Conservation (phyloP, 2,113 vertebrate genomes). For the Syngnathoides biaculeatus region DNA sequence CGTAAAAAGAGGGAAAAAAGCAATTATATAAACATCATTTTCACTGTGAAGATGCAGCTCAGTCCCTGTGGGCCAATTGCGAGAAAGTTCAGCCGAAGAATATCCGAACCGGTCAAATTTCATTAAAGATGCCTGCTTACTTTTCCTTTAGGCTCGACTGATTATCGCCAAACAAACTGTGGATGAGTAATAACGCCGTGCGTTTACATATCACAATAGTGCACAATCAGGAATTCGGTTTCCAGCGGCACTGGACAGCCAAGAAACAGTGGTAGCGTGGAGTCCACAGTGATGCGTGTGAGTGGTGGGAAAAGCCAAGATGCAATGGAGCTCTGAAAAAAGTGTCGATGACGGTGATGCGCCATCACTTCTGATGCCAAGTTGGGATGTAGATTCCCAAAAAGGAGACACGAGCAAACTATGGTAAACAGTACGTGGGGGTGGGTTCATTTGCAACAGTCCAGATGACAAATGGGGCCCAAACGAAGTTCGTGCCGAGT, state of each 20-base stretch:
- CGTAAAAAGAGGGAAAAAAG: neutral
- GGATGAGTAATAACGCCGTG: neutral
- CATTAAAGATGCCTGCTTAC: neutral
- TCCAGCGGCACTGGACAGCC: constrained; percentile 3
- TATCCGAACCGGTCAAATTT: neutral
- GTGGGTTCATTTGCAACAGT: neutral
- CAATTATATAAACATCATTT: constrained; percentile 4
- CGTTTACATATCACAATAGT: constrained; percentile 1
- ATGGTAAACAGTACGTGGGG: neutral
- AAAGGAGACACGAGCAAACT: neutral
- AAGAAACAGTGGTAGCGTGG: constrained; percentile 20
- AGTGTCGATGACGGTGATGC: constrained; percentile 22
- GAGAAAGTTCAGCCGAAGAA: neutral
- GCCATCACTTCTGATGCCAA: neutral
- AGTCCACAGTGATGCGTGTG: constrained; percentile 8
- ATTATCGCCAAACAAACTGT: constrained; percentile 3
- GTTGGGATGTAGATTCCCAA: neutral
- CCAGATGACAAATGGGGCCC: neutral
- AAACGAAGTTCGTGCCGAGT: neutral
- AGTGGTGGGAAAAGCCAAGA: neutral
- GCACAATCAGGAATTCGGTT: neutral
- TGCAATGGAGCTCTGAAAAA: constrained; percentile 29
- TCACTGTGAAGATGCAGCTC: neutral
- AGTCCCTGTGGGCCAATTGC: neutral
- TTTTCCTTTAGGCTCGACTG: neutral